A percentile compares a stretch with the other conserved stretches of the same genome.
These are phyloP conservation scores for Grapholita molesta DNA, from an alignment of 1,140 invertebrate genomes.

Conservation along the genomic window DNA sequence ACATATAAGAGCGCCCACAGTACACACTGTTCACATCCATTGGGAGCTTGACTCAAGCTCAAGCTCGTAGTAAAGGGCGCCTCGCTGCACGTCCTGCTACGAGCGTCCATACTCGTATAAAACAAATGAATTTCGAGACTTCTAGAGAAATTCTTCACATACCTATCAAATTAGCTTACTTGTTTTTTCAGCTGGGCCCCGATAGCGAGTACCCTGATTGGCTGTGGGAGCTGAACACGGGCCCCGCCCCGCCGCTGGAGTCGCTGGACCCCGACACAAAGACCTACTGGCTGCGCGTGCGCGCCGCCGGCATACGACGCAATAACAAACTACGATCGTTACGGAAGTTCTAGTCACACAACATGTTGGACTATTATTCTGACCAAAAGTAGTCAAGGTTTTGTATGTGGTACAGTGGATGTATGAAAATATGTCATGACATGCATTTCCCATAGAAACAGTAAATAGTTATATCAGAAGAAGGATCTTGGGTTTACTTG, in stretches of 20 bases:
- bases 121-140: too few relatives aligned
- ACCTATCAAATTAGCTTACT: too few relatives aligned
- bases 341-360: slow-evolving; percentile 61
- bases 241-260: slow-evolving; percentile 80
- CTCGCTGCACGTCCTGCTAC: too few relatives aligned
- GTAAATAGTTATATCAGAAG: neutral
- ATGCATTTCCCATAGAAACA: neutral
- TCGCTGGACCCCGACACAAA: slow-evolving; percentile 89
- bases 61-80: too few relatives aligned
- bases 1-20: too few relatives aligned
- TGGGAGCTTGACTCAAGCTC: too few relatives aligned
- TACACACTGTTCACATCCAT: too few relatives aligned
- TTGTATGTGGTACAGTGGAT: too few relatives aligned
- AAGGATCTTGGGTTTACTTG: neutral
- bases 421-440: too few relatives aligned
- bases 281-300: slow-evolving; percentile 88
- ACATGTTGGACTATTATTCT: neutral
- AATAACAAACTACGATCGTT: slow-evolving; percentile 81
- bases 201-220: slow-evolving; percentile 96
- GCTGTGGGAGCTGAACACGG: slow-evolving; percentile 89
- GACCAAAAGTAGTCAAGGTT: too few relatives aligned
- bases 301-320: slow-evolving; percentile 79
- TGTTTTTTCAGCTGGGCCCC: slow-evolving; percentile 81
- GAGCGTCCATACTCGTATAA: too few relatives aligned
- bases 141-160: too few relatives aligned